A percentile compares a stretch with the other conserved stretches of the same genome.
Conservation (phyloP, 2,113 vertebrate species). For the Archilochus colubris region DNA sequence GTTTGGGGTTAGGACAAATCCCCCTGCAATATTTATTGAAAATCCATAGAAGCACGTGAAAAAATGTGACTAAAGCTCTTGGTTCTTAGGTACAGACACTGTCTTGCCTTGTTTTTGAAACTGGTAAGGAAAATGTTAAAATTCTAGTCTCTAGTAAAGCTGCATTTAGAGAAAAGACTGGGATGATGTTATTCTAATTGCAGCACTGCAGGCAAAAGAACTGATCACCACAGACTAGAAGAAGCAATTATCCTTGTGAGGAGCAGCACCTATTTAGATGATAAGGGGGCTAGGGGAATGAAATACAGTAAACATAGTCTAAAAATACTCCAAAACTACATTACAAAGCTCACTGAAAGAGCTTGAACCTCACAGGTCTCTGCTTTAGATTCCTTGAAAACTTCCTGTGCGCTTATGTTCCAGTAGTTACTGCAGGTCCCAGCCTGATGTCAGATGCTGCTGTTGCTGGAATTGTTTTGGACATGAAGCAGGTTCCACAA, state of each 20-base stretch:
- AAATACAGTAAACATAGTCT: conserved; percentile 1
- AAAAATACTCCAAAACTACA: conserved; percentile 9
- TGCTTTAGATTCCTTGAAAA: not conserved
- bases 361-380: not conserved
- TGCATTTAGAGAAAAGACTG: not conserved
- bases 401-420: not conserved
- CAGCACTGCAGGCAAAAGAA: not conserved
- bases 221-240: not conserved
- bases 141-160: not conserved
- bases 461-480: not conserved
- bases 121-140: not conserved
- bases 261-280: not conserved
- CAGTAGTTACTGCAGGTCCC: not conserved
- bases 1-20: not conserved
- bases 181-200: not conserved
- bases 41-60: not conserved
- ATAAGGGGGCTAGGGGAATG: not conserved
- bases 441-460: not conserved
- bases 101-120: not conserved
- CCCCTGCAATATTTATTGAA: not conserved
- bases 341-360: not conserved
- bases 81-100: not conserved
- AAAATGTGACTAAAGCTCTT: not conserved
- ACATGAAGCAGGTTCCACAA: not conserved
- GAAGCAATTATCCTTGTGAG: conserved; percentile 4